Evolutionary conservation across 2,888 invertebrate genomes (phyloP).

Genomic region (Crocallis elinguaria): DNA sequence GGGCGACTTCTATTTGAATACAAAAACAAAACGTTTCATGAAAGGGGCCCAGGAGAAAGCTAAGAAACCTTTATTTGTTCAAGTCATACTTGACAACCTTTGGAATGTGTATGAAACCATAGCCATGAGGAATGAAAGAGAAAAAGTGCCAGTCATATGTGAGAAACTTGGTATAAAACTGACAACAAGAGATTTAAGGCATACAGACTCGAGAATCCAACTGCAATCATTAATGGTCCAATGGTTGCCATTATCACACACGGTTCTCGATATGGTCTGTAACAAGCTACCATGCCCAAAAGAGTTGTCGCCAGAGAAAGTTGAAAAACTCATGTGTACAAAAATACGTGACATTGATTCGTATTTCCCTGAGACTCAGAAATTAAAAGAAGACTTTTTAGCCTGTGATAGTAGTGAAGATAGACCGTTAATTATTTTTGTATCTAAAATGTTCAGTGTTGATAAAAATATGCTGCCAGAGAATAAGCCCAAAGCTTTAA

Average conservation of each 20-base stretch:
- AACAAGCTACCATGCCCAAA: slow-evolving; percentile 92
- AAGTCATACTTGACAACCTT: slow-evolving; percentile 95
- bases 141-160: slow-evolving; percentile 88
- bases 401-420: slow-evolving; percentile 87
- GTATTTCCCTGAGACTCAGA: slow-evolving; percentile 88
- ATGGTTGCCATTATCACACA: slow-evolving; percentile 94
- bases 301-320: slow-evolving; percentile 89
- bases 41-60: slow-evolving; percentile 96
- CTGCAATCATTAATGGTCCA: slow-evolving; percentile 93
- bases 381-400: slow-evolving; percentile 88
- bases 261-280: slow-evolving; percentile 93
- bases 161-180: slow-evolving; percentile 91
- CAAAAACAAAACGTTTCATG: slow-evolving; percentile 92
- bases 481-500: slow-evolving; percentile 91
- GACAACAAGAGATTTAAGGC: slow-evolving; percentile 90
- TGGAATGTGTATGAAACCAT: slow-evolving; percentile 96
- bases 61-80: slow-evolving; percentile 96
- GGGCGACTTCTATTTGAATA: slow-evolving; percentile 96
- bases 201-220: slow-evolving; percentile 91
- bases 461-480: slow-evolving; percentile 91
- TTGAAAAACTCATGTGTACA: slow-evolving; percentile 92
- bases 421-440: slow-evolving; percentile 89
- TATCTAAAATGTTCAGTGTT: slow-evolving; percentile 96
- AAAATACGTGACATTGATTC: slow-evolving; percentile 87
- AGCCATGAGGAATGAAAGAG: slow-evolving; percentile 89